These are phyloP conservation scores for Bubalus kerabau DNA, from an alignment of 2,113 vertebrate species.

Conservation along the genomic window DNA sequence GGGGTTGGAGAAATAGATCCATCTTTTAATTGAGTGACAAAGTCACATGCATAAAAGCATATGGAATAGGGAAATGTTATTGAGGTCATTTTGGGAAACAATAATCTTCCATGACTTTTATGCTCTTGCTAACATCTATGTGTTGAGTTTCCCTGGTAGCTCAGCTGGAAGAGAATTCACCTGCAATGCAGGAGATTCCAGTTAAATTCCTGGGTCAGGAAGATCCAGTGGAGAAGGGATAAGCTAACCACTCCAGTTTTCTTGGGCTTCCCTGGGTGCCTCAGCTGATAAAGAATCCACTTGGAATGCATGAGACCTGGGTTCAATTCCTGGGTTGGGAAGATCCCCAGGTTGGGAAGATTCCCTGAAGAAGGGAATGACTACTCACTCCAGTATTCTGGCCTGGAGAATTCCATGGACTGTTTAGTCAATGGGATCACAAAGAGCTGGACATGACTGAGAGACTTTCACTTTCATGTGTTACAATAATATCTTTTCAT, in stretches of 20 bases:
- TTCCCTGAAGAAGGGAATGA: neutral
- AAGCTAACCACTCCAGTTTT: neutral
- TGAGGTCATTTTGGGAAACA: slow-evolving; percentile 22
- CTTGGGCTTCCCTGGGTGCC: neutral
- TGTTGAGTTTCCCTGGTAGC: neutral
- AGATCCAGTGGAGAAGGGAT: neutral
- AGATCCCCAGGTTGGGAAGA: neutral
- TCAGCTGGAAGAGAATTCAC: neutral
- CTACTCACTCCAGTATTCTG: neutral
- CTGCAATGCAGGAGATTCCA: neutral
- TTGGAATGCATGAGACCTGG: neutral
- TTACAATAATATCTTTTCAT: neutral
- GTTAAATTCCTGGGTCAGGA: neutral
- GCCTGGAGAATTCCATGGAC: neutral
- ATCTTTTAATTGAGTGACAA: neutral
- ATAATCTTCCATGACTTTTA: neutral
- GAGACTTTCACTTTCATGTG: neutral
- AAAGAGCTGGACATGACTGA: neutral
- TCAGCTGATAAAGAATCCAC: neutral
- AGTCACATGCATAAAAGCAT: neutral
- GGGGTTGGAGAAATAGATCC: neutral
- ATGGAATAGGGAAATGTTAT: neutral
- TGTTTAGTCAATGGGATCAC: neutral
- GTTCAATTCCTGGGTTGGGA: neutral
- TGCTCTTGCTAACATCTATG: neutral